Conservation (phyloP, 1,140 invertebrate genomes). For the Drosophila sechellia region DNA sequence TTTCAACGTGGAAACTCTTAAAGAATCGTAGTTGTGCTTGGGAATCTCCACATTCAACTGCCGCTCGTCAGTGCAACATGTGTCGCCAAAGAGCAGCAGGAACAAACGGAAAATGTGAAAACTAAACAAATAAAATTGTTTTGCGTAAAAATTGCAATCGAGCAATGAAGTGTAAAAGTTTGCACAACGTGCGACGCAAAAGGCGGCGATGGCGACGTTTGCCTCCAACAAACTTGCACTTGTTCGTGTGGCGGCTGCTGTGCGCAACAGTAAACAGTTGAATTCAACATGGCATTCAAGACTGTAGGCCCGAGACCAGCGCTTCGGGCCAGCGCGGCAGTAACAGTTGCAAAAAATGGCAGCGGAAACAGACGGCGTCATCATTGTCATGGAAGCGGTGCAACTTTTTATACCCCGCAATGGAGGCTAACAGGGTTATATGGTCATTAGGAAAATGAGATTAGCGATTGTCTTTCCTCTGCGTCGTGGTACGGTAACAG, state of each 20-base stretch:
- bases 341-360: constrained; percentile 67
- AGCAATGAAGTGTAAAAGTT: constrained; percentile 75
- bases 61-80: constrained; percentile 34
- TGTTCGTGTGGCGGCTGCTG: constrained; percentile 30
- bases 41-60: constrained; percentile 28
- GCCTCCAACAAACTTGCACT: constrained; percentile 35
- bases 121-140: constrained; percentile 79
- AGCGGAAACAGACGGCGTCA: constrained; percentile 71
- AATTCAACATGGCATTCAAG: constrained; percentile 38
- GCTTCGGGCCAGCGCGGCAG: constrained; percentile 36
- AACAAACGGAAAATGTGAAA: constrained; percentile 28
- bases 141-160: constrained; percentile 79
- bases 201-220: constrained; percentile 34
- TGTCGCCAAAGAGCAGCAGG: constrained; percentile 35
- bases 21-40: background rate
- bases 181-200: constrained; percentile 63
- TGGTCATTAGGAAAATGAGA: background rate
- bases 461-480: background rate
- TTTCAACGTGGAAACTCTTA: constrained; percentile 1
- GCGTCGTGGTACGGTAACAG: too few species aligned
- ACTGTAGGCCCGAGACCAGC: constrained; percentile 37
- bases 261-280: constrained; percentile 40
- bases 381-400: constrained; percentile 72
- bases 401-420: constrained; percentile 36
- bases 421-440: background rate